These are phyloP conservation scores for Lomographa bimaculata DNA, from an alignment of 2,888 invertebrate genomes.

Conservation along the genomic window DNA sequence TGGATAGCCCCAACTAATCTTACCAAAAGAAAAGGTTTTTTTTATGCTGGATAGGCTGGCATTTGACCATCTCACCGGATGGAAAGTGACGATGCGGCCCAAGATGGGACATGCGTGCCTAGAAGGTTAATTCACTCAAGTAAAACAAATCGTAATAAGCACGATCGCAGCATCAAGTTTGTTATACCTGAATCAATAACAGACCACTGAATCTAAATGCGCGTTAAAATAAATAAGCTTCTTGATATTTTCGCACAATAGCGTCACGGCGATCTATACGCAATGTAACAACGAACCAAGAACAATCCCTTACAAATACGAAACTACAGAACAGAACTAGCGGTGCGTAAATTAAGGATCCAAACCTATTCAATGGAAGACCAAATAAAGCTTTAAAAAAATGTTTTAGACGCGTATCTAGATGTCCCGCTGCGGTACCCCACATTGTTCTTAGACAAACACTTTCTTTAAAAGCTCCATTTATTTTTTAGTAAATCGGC, in stretches of 20 bases:
- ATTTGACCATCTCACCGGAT: no score
- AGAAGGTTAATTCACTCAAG: no score
- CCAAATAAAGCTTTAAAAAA: slow-evolving; percentile 70
- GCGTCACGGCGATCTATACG: slow-evolving; percentile 43
- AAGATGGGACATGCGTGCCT: no score
- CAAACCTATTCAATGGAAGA: slow-evolving; percentile 69
- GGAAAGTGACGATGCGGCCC: no score
- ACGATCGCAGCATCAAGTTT: no score
- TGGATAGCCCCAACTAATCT: no score
- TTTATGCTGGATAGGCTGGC: no score
- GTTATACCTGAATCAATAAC: slow-evolving; percentile 25
- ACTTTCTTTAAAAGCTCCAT: slow-evolving; percentile 74
- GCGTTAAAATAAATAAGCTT: slow-evolving; percentile 35
- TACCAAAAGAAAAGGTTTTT: no score
- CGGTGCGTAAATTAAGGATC: slow-evolving; percentile 82
- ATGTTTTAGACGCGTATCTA: slow-evolving; percentile 68
- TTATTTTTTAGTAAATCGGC: slow-evolving; percentile 68
- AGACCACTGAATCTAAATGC: slow-evolving; percentile 26
- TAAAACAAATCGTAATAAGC: no score
- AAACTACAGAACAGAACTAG: slow-evolving; percentile 73
- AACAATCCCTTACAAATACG: slow-evolving; percentile 74
- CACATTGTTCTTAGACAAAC: slow-evolving; percentile 81
- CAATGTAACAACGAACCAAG: slow-evolving; percentile 71
- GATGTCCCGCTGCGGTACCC: slow-evolving; percentile 78
- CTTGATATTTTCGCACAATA: slow-evolving; percentile 52